These are phyloP conservation scores for Bombus vancouverensis DNA, from an alignment of 1,140 invertebrate genomes.

Conservation along the genomic window DNA sequence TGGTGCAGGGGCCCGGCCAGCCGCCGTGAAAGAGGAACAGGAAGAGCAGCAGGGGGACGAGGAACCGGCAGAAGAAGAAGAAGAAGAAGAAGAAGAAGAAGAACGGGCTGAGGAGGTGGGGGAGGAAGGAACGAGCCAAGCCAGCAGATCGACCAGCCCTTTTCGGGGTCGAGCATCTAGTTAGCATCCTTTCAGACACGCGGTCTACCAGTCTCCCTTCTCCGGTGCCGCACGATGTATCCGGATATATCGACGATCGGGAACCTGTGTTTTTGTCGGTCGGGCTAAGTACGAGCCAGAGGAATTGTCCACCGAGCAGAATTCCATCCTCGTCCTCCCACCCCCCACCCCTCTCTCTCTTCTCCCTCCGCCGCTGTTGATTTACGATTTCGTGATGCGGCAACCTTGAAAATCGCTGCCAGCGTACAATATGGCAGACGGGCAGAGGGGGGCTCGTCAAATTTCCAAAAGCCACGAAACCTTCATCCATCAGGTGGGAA, in stretches of 20 bases:
- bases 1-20: slow-evolving; percentile 56
- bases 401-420: too few species aligned
- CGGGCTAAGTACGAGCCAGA: slow-evolving; percentile 1
- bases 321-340: not conserved
- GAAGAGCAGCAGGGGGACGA: slow-evolving; percentile 36
- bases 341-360: not conserved
- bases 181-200: slow-evolving; percentile 74
- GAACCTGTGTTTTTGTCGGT: slow-evolving; percentile 59
- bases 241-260: slow-evolving; percentile 60
- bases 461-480: slow-evolving; percentile 9
- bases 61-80: slow-evolving; percentile 1
- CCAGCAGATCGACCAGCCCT: slow-evolving; percentile 43
- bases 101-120: slow-evolving; percentile 3
- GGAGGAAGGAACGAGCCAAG: slow-evolving; percentile 33
- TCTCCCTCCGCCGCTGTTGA: too few species aligned
- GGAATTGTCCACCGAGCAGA: slow-evolving; percentile 2
- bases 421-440: not conserved
- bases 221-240: slow-evolving; percentile 46
- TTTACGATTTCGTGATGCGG: too few species aligned
- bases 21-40: slow-evolving; percentile 45
- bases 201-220: slow-evolving; percentile 66
- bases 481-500: slow-evolving; percentile 1
- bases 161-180: slow-evolving; percentile 73
- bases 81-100: slow-evolving; percentile 36
- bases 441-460: not conserved